Percentiles rank a stretch among this genome's conserved stretches.
Conservation (phyloP, 2,113 vertebrate species). For the Mohoua ochrocephala region DNA sequence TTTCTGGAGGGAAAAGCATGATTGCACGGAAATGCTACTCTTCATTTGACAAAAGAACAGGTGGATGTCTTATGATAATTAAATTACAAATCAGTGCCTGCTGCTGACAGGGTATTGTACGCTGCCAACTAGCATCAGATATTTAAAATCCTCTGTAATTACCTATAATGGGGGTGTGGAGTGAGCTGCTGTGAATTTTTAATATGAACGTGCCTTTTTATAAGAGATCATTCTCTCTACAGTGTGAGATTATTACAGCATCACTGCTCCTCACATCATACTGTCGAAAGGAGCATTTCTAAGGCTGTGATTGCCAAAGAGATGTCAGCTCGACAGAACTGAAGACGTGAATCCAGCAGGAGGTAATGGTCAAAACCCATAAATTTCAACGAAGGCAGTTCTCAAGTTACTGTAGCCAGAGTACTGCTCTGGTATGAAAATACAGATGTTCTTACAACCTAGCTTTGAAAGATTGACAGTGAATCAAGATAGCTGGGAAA, state of each 20-base stretch:
- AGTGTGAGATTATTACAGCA: not conserved
- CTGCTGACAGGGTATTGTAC: conserved; percentile 69
- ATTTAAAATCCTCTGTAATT: conserved; percentile 77
- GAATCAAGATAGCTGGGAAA: not conserved
- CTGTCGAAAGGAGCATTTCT: not conserved
- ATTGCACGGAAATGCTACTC: conserved; percentile 54
- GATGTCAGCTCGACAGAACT: not conserved
- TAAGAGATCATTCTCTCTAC: conserved; percentile 14
- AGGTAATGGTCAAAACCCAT: not conserved
- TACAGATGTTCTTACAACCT: not conserved
- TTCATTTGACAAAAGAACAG: conserved; percentile 67
- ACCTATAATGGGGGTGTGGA: conserved; percentile 63
- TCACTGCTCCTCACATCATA: not conserved
- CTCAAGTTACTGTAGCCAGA: not conserved
- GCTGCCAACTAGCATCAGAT: conserved; percentile 66
- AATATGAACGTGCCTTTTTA: conserved; percentile 36
- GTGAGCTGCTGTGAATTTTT: conserved; percentile 62
- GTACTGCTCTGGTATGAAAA: not conserved
- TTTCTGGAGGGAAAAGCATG: conserved; percentile 32
- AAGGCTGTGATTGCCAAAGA: not conserved
- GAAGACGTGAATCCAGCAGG: not conserved
- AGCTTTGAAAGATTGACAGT: not conserved
- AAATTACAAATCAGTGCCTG: conserved; percentile 74
- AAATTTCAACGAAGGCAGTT: not conserved
- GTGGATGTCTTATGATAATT: conserved; percentile 76